Evolutionary conservation across 2,888 invertebrate species (phyloP), one percentile per base, ranked within the genome.

Genomic region (Platycheirus albimanus): DNA sequence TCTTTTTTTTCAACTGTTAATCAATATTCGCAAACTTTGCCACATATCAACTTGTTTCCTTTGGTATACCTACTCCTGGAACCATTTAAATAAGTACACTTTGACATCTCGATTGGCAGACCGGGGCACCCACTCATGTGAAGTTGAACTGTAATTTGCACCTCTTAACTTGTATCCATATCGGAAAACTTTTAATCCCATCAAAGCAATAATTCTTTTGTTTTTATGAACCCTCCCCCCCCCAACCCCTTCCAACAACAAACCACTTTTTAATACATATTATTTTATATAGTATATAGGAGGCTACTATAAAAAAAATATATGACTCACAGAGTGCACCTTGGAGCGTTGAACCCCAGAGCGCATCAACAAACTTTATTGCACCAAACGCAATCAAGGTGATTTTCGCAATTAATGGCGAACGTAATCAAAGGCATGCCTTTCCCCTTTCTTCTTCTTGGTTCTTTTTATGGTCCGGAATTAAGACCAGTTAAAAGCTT

Each of bases 271-370:
- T n/a, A n/a, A n/a, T n/a, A n/a, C n/a, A n/a, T n/a, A n/a, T n/a
- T n/a, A n/a, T n/a, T n/a, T n/a, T n/a, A n/a, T n/a, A n/a, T n/a
- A n/a, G n/a, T n/a, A n/a, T n/a, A n/a, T n/a, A n/a, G n/a, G n/a
- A n/a, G n/a, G n/a, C n/a, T n/a, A n/a, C n/a, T n/a, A n/a, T n/a
- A n/a, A n/a, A n/a, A n/a, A 36, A 15, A 6, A 56, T 33, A 63
- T 28, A 52, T 33, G 6, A 24, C 3, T 24, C 54, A 64, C 43
- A 47, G 45, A 61, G 45, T 61, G 67, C 69, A 74, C 36, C 41
- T 49, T 75, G 56, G 75, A 70, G 64, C 75, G 64, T 70, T 80
- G 80, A 80, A 80, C 80, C 56, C 70, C n/a, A 75, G 30, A 58
- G 69, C 56, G 30, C 45, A 61, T 61, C 61, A 11, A 24, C 17